Evolutionary conservation across 1,140 invertebrate genomes (phyloP), one percentile per base, ranked within the genome.

Genomic region (Oncopeltus fasciatus): DNA sequence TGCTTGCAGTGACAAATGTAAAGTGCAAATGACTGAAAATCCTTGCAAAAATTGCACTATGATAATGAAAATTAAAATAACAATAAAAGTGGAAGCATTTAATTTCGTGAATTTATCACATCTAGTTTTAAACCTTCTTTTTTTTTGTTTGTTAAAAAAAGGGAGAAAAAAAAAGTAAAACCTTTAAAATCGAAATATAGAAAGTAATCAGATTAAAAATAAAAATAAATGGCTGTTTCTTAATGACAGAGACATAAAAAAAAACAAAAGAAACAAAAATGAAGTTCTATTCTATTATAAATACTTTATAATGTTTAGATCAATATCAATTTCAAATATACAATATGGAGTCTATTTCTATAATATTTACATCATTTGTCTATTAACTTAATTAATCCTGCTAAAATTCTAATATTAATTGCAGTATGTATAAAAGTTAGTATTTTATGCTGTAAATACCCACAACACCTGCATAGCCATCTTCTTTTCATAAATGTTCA

Each of bases 321-420:
- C 31, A 53, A 53, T 53, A 53, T 53, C 49, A 53, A 24, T 53
- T 53, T 53, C 49, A 53, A 53, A 53, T 53, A 53, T 53, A 53
- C 49, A 53, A 53, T 53, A 53, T 27, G 49, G 26, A 53, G 21
- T 53, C 49, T 53, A 53, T 53, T 27, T 53, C 49, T 24, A 24
- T 20, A 53, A 26, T 53, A 53, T 53, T 16, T 27, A 53, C 21
- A 27, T 26, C 26, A 20, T 53, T 53, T 53, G 21, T 3, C 49
- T 53, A 53, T 53, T 8, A 38, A 5, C 14, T 38, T 8, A 38
- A 38, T 53, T 53, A 16, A 53, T 14, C 16, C 3, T 53, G 9
- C 26, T 20, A 46, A 53, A 24, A 24, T 24, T 18, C 49, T 53
- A 53, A 14, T 53, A 53, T 53, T 53, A 53, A 53, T 53, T 53